Base-by-base conservation (phyloP, 2,113 vertebrate species). In the Dolichotis patagonum region DNA sequence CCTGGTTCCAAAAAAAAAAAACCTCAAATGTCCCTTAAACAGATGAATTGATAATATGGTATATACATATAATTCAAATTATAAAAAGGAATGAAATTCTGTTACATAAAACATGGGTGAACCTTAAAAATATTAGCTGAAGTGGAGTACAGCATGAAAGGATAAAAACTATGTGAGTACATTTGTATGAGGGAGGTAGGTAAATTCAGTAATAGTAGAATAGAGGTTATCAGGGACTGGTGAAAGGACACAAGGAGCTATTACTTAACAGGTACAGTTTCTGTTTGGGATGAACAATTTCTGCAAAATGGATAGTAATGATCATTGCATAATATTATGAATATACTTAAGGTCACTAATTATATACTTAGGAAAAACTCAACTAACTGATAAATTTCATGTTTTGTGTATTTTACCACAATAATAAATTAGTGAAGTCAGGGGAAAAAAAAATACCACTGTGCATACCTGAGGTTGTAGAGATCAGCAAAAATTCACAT, bases 21-120 rank as follows among this genome's bases (percentile, higher is more conserved):
- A 46, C 4, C 46, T 46, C 46, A 46, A 46, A 46, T 46, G 46
- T 46, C 46, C 46, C 46, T 46, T 46, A 46, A 46, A 46, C 46
- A 46, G 46, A 46, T 46, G 46, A 46, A 46, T 46, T 46, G 46
- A 46, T 46, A 46, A 46, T 46, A 7, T 46, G 46, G 46, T 46
- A 46, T 35, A 88, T 19, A 81, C 32, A 60, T 46, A 93, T 49
- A 35, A 92, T 67, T 65, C 56, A 90, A 26, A 46, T 30, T 69
- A 90, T 52, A 90, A 89, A 81, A 90, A 90, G 54, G 80, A 90
- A 92, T 63, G 28, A 85, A 94, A 94, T 88, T 91, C 84, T 88
- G 32, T 77, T 78, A 91, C 16, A 67, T 88, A 71, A 43, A 85
- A 89, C 54, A 92, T 78, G 38, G 24, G 49, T 92, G n/a, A 88